Conservation (phyloP, 2,888 invertebrate genomes). For the Eulithis prunata region DNA sequence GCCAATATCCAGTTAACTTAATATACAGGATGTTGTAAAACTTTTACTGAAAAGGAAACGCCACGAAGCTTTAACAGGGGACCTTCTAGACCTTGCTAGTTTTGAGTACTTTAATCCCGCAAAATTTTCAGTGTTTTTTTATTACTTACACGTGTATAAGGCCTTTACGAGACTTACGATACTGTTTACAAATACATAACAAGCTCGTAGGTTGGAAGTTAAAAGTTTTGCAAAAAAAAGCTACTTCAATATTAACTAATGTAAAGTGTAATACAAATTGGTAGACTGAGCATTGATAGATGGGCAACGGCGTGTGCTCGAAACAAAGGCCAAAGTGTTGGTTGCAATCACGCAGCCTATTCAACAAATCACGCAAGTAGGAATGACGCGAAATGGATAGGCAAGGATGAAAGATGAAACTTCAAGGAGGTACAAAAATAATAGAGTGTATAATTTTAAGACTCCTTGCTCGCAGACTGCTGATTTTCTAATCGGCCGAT, state of each 20-base stretch:
- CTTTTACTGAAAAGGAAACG: too few relatives aligned
- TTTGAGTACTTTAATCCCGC: too few relatives aligned
- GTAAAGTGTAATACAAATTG: constrained; percentile 44
- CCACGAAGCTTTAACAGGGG: too few relatives aligned
- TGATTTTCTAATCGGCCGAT: too few relatives aligned
- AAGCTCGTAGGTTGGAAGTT: not conserved
- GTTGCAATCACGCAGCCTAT: constrained; percentile 77
- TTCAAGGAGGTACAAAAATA: not conserved
- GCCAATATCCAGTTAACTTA: not conserved
- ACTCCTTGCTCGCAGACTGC: too few relatives aligned
- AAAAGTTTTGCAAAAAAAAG: not conserved
- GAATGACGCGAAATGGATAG: constrained; percentile 34
- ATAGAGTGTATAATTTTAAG: too few relatives aligned
- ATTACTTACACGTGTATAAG: too few relatives aligned
- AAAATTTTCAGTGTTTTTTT: too few relatives aligned
- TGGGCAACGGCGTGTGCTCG: constrained; percentile 67
- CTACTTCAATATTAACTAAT: not conserved
- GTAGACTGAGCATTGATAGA: constrained; percentile 73
- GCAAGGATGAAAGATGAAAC: not conserved
- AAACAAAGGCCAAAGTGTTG: constrained; percentile 78
- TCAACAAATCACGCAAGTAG: constrained; percentile 61
- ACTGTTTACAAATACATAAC: too few relatives aligned
- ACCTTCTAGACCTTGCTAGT: too few relatives aligned
- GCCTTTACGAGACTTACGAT: too few relatives aligned
- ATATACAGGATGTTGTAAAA: too few relatives aligned